Base-by-base conservation (phyloP, 2,888 invertebrate species). In the Incurvaria masculella region DNA sequence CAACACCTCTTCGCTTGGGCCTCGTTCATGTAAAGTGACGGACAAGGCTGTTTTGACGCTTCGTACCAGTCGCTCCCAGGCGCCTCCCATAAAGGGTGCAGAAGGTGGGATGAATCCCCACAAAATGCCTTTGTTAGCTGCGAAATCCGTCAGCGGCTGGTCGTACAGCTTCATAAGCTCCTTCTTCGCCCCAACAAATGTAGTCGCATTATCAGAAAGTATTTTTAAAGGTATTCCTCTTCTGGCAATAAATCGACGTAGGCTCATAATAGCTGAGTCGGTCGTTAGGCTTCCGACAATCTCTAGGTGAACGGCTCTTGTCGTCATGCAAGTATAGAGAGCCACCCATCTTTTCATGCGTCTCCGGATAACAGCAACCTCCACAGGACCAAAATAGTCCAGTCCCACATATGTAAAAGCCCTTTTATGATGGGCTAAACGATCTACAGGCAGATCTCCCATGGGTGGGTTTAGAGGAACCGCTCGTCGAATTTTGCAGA, bases 181-280 rank as follows among this genome's bases (percentile, higher is more conserved):
- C 10, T 11, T 43, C 14, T 42, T 33, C 1, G 54, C 51, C 16
- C 48, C 52, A 6, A 41, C 45, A 18, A 54, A 27, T 33, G 46
- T 42, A 2, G 54, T 51, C 1, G 51, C 54, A 20, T 54, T 52
- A 40, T 54, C 53, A 2, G 49, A 49, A 10, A 20, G 48, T n/a
- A 54, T 46, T 1, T 43, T 20, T 1, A 33, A 20, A 4, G 52
- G 53, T 14, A 26, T 26, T 8, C 55, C 52, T 10, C 50, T 27
- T 2, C 49, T 20, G 1, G 52, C 52, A 2, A 49, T 51, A 14
- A 51, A 33, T 4, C 51, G 47, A 3, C 38, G 45, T 21, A 45
- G 19, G 20, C 45, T 39, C 39, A 39, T 39, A 2, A 45, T 45
- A 10, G 45, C 45, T 2, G 41, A n/a, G 41, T 41, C 41, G 6